Evolutionary conservation across 2,797 vertebrate species (phyloP).

Genomic region (Sebastes baramenuke): DNA sequence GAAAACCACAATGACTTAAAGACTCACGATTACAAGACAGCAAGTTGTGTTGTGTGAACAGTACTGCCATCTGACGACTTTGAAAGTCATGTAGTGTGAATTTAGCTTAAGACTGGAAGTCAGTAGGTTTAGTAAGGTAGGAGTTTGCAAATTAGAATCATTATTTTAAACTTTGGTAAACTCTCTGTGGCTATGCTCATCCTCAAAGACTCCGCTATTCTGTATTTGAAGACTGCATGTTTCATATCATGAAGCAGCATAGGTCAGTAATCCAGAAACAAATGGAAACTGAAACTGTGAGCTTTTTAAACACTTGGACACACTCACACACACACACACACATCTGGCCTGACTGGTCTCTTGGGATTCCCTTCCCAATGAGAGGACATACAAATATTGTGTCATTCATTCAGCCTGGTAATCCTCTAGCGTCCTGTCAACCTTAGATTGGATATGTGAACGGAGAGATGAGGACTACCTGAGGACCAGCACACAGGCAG

Average conservation of each 20-base stretch:
- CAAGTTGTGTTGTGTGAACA: too few relatives aligned
- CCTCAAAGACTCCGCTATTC: background rate
- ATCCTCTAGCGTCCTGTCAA: background rate
- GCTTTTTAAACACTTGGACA: background rate
- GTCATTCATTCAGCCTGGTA: background rate
- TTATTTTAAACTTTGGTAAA: background rate
- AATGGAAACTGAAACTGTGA: background rate
- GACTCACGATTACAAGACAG: too few relatives aligned
- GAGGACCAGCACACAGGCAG: constrained; percentile 94
- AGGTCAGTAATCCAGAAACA: background rate
- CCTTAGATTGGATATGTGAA: background rate
- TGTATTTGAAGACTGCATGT: background rate
- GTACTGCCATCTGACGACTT: too few relatives aligned
- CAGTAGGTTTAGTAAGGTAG: background rate
- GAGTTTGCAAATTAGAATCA: background rate
- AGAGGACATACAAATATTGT: background rate
- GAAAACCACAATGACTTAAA: too few relatives aligned
- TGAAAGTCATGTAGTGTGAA: too few relatives aligned
- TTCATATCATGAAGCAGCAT: background rate
- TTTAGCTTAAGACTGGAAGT: background rate
- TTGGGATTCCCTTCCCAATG: background rate
- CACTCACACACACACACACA: background rate
- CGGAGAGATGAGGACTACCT: constrained; percentile 80
- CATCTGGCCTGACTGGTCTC: background rate
- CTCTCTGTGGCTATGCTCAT: background rate